Percentiles rank a stretch among this genome's conserved stretches.
These are phyloP conservation scores for Bombus pyrosoma DNA, from an alignment of 1,140 invertebrate genomes.

Conservation along the genomic window DNA sequence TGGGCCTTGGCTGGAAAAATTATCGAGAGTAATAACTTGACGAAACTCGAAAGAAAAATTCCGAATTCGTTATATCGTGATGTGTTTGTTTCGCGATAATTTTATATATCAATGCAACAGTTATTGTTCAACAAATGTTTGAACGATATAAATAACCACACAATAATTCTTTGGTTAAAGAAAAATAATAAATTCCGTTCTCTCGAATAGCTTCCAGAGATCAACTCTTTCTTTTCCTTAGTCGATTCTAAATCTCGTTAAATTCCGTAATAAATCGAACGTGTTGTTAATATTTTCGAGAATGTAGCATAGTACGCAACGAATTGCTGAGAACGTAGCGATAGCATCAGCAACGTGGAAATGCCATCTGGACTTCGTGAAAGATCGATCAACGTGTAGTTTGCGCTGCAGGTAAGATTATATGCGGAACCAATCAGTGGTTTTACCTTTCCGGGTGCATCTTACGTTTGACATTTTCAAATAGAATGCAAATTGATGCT, in stretches of 20 bases:
- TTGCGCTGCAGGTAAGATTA: slow-evolving; percentile 31
- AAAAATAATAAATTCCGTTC: not conserved
- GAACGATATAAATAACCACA: not conserved
- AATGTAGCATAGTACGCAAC: not conserved
- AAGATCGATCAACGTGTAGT: slow-evolving; percentile 24
- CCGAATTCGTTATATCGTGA: not conserved
- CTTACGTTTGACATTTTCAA: not conserved
- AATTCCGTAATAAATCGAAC: not conserved
- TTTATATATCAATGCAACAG: not conserved
- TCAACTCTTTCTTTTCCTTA: not conserved
- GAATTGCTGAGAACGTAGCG: slow-evolving; percentile 36
- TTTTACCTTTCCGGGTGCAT: slow-evolving; percentile 31
- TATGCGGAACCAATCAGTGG: slow-evolving; percentile 40
- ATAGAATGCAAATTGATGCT: not conserved
- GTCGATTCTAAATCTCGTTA: not conserved
- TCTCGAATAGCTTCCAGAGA: not conserved
- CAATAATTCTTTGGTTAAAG: not conserved
- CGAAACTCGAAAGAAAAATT: not conserved
- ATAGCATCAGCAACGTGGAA: not conserved
- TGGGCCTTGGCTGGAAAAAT: not conserved
- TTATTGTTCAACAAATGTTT: not conserved
- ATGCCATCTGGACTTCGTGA: slow-evolving; percentile 11
- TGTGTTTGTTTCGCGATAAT: not conserved
- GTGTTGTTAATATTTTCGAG: slow-evolving; percentile 22
- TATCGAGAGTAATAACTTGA: not conserved